A percentile compares a stretch with the other conserved stretches of the same genome.
Evolutionary conservation across 2,113 vertebrate species (phyloP).

Genomic region (Poecile atricapillus): DNA sequence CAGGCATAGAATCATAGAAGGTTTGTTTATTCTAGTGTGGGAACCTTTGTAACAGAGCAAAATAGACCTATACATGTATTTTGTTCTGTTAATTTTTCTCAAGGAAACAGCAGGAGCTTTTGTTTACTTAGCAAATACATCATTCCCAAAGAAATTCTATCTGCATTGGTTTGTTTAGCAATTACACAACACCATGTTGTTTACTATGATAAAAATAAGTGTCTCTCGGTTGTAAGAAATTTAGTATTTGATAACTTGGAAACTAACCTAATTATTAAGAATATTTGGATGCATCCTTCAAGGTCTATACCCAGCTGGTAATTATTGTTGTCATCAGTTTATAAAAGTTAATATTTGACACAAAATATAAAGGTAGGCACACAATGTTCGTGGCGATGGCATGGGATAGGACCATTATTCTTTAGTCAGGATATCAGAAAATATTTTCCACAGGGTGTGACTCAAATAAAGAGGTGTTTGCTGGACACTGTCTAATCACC

Average conservation of each 20-base stretch:
- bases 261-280: not conserved
- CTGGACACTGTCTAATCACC: not conserved
- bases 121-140: slow-evolving; percentile 21
- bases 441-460: not conserved
- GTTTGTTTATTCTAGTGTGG: slow-evolving; percentile 15
- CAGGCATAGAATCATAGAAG: not conserved
- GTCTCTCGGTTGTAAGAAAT: not conserved
- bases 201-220: not conserved
- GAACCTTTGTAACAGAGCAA: not conserved
- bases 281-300: not conserved
- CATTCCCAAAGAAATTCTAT: slow-evolving; percentile 10
- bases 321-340: not conserved
- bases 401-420: not conserved
- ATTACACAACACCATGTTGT: not conserved
- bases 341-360: not conserved
- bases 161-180: not conserved
- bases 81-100: slow-evolving; percentile 50
- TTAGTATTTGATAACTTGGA: not conserved
- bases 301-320: not conserved
- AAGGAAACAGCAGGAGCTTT: slow-evolving; percentile 23
- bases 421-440: not conserved
- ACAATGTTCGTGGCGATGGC: not conserved
- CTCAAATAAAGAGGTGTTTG: not conserved
- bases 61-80: not conserved
- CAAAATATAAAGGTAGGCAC: not conserved